Conservation (phyloP, 2,113 vertebrate genomes). For the Megaceryle torquata region DNA sequence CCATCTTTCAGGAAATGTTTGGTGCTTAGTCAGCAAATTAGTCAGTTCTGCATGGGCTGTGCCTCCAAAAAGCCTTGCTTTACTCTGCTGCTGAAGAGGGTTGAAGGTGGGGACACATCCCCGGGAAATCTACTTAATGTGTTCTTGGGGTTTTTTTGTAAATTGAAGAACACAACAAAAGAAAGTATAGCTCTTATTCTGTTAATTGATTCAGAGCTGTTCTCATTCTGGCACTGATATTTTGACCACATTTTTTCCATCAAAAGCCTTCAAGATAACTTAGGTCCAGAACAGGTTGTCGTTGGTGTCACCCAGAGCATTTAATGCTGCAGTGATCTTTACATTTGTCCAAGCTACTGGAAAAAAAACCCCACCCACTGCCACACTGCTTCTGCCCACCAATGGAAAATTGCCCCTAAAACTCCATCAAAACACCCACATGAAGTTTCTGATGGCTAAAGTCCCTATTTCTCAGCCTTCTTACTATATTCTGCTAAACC, state of each 20-base stretch:
- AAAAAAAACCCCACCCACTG: neutral
- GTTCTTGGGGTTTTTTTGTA: neutral
- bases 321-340: neutral
- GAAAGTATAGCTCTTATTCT: neutral
- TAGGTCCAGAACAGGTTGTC: neutral
- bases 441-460: neutral
- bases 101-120: neutral
- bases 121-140: neutral
- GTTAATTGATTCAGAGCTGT: neutral
- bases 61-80: neutral
- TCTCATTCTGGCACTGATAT: neutral
- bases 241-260: neutral
- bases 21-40: neutral
- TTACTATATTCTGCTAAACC: neutral
- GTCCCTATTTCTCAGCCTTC: neutral
- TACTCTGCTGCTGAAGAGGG: neutral
- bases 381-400: neutral
- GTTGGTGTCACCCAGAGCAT: neutral
- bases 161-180: neutral
- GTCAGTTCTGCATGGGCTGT: neutral
- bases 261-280: neutral
- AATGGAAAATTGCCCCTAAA: neutral
- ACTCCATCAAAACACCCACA: neutral
- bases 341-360: neutral
- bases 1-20: neutral